Conservation (phyloP, 2,888 invertebrate genomes). For the Scrobipalpa costella region DNA sequence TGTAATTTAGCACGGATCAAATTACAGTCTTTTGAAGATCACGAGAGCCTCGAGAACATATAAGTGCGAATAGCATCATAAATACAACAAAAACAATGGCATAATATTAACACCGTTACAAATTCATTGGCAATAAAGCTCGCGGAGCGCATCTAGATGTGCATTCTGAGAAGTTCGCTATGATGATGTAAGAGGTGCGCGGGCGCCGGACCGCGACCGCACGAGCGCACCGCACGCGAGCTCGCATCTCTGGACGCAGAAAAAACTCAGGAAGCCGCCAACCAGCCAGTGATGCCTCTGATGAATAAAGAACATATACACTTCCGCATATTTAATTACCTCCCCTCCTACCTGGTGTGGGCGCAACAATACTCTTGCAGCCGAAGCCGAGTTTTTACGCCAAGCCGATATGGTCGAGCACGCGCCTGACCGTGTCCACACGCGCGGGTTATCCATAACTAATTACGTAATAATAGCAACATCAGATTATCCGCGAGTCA, state of each 20-base stretch:
- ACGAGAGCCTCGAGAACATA: background rate
- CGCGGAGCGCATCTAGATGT: constrained; percentile 51
- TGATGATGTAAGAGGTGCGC: constrained; percentile 60
- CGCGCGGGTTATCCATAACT: constrained; percentile 48
- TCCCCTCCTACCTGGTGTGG: constrained; percentile 36
- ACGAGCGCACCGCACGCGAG: constrained; percentile 61
- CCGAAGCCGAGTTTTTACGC: constrained; percentile 35
- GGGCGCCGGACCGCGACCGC: constrained; percentile 45
- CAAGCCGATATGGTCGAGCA: constrained; percentile 29
- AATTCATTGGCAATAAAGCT: constrained; percentile 45
- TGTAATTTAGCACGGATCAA: background rate
- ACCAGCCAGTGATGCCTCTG: constrained; percentile 57
- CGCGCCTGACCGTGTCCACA: constrained; percentile 51
- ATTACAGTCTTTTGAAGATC: background rate
- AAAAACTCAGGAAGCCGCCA: constrained; percentile 68
- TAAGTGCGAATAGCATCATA: background rate
- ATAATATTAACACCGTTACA: constrained; percentile 50
- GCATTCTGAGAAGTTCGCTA: constrained; percentile 39
- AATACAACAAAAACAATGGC: constrained; percentile 5
- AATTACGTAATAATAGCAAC: constrained; percentile 41
- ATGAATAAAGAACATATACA: constrained; percentile 65
- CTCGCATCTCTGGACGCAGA: constrained; percentile 46
- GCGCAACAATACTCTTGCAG: constrained; percentile 32
- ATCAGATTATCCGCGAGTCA: constrained; percentile 30
- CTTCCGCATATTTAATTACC: constrained; percentile 72